Evolutionary conservation across 2,113 vertebrate species (phyloP).

Genomic region (Acinonyx jubatus): DNA sequence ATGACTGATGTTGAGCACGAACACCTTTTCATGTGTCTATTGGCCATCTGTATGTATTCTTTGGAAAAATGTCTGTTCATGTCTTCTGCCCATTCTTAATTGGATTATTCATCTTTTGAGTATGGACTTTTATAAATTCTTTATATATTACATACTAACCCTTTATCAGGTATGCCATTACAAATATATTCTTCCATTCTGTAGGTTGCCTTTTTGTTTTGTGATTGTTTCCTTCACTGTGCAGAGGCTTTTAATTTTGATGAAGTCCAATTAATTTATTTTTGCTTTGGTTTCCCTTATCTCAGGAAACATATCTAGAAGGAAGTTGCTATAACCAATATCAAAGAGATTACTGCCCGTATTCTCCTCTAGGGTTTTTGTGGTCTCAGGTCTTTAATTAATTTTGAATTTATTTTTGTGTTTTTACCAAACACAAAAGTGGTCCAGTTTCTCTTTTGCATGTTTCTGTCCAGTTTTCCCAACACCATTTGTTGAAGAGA

Average conservation of each 20-base stretch:
- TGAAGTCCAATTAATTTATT: background rate
- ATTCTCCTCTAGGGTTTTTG: background rate
- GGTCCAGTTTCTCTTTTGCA: background rate
- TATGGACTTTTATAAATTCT: background rate
- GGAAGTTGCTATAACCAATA: background rate
- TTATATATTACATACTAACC: background rate
- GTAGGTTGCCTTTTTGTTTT: background rate
- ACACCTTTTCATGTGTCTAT: background rate
- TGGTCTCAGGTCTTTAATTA: background rate
- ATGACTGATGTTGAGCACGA: background rate
- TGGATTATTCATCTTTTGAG: background rate
- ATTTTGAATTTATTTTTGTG: background rate
- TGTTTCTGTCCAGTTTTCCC: too few relatives aligned
- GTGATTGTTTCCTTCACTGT: background rate
- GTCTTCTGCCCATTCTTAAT: background rate
- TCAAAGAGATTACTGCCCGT: background rate
- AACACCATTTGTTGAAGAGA: background rate
- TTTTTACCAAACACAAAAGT: background rate
- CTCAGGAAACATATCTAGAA: background rate
- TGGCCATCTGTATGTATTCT: background rate
- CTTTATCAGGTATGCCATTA: background rate
- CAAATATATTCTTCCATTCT: background rate
- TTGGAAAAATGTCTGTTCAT: background rate
- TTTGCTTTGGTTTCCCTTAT: background rate
- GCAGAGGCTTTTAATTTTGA: background rate